Evolutionary conservation across 2,888 invertebrate genomes (phyloP), one percentile per base, ranked within the genome.

Genomic region (Athripsodes cinereus): DNA sequence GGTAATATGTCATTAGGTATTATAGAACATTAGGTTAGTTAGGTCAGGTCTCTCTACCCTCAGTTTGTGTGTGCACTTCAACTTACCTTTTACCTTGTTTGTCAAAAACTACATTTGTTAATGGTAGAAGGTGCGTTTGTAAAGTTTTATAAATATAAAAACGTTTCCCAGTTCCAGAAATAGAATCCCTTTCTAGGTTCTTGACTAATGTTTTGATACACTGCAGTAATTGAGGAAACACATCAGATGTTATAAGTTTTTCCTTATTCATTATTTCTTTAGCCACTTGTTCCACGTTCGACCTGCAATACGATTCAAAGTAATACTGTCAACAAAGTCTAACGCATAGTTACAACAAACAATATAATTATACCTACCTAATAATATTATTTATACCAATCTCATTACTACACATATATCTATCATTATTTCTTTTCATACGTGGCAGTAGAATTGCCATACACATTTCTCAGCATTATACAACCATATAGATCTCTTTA

Each of bases 41-140:
- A n/a, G n/a, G n/a, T n/a, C n/a, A n/a, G n/a, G n/a, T n/a, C n/a
- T n/a, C n/a, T n/a, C n/a, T n/a, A n/a, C n/a, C n/a, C n/a, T n/a
- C n/a, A n/a, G 10, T 10, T 10, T 40, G 40, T 3, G 16, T 3
- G 8, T 16, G 40, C 64, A 46, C 46, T 10, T 53, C 21, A 35
- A 53, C 20, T 52, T 70, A 83, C 86, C 76, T 80, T 64, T 79
- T 79, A 11, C 88, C 88, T 66, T 75, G 75, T 69, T 86, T 85
- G 71, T 87, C 85, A 66, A 88, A 84, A 40, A 84, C 82, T 21
- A 87, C 84, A 67, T 87, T 88, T 3, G 88, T 88, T 34, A 89
- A 72, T 1, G 88, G 88, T 62, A 88, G 72, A 16, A 87, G 78
- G 68, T 89, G 88, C 0, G 85, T 82, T 67, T 80, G 79, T 62